These are phyloP conservation scores for Balaeniceps rex DNA, from an alignment of 2,113 vertebrate genomes.

Conservation along the genomic window DNA sequence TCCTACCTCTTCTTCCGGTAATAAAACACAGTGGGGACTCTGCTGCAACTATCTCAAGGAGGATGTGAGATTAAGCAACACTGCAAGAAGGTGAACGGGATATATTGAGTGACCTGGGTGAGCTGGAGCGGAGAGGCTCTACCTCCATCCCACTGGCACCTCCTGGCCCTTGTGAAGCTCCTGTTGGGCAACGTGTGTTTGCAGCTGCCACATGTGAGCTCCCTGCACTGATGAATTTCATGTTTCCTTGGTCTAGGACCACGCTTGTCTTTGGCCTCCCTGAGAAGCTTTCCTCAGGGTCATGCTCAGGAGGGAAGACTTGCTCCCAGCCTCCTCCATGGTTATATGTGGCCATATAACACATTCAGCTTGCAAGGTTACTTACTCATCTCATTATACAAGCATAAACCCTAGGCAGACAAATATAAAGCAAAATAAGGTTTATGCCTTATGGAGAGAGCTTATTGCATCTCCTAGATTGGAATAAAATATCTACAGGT, in stretches of 20 bases:
- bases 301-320: not conserved
- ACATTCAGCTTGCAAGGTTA: constrained; percentile 34
- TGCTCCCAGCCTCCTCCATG: not conserved
- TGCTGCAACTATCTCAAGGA: not conserved
- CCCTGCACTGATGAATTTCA: not conserved
- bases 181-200: not conserved
- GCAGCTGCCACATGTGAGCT: not conserved
- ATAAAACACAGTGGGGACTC: not conserved
- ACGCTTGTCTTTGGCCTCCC: not conserved
- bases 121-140: not conserved
- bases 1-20: not conserved
- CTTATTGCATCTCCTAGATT: not conserved
- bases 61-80: not conserved
- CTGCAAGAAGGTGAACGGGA: not conserved
- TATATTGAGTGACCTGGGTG: not conserved
- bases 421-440: constrained; percentile 14
- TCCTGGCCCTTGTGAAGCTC: not conserved
- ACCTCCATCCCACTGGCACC: not conserved
- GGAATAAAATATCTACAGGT: not conserved
- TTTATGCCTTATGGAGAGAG: not conserved
- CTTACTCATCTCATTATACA: constrained; percentile 55
- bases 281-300: not conserved
- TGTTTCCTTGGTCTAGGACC: not conserved
- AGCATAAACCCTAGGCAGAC: constrained; percentile 16
- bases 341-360: not conserved